Conservation (phyloP, 2,113 vertebrate genomes). For the Xiphophorus maculatus region DNA sequence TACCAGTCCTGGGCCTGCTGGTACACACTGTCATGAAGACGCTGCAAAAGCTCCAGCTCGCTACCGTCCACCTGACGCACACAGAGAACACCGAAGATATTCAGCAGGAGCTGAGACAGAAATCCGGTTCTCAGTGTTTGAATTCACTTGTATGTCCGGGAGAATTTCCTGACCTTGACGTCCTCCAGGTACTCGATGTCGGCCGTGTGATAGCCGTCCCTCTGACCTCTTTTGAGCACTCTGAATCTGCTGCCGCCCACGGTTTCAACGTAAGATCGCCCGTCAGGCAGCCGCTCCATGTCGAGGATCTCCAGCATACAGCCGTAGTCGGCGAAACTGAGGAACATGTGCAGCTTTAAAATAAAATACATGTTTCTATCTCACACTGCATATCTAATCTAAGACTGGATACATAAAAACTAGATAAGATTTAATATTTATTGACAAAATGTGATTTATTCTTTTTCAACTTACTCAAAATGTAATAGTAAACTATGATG, state of each 20-base stretch:
- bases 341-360: not conserved
- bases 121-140: not conserved
- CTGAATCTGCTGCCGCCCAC: slow-evolving; percentile 84
- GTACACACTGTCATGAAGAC: slow-evolving; percentile 87
- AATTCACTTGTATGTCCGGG: not conserved
- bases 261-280: slow-evolving; percentile 87
- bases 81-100: not conserved
- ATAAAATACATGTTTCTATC: not conserved
- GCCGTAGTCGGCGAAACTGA: slow-evolving; percentile 89
- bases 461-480: not conserved
- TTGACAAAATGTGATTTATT: not conserved
- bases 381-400: not conserved
- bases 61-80: slow-evolving; percentile 79
- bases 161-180: slow-evolving; percentile 76
- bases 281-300: slow-evolving; percentile 84
- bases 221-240: slow-evolving; percentile 83
- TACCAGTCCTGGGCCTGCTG: slow-evolving; percentile 85
- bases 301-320: slow-evolving; percentile 87
- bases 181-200: slow-evolving; percentile 90
- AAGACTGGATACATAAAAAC: not conserved
- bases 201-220: slow-evolving; percentile 90
- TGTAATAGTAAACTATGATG: no score
- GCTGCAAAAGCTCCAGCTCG: slow-evolving; percentile 83
- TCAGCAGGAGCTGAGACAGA: not conserved
- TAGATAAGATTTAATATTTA: not conserved